phyloP scores from a whole-genome alignment of 1,140 invertebrate genomes.

The Trichonephila inaurata region DNA sequence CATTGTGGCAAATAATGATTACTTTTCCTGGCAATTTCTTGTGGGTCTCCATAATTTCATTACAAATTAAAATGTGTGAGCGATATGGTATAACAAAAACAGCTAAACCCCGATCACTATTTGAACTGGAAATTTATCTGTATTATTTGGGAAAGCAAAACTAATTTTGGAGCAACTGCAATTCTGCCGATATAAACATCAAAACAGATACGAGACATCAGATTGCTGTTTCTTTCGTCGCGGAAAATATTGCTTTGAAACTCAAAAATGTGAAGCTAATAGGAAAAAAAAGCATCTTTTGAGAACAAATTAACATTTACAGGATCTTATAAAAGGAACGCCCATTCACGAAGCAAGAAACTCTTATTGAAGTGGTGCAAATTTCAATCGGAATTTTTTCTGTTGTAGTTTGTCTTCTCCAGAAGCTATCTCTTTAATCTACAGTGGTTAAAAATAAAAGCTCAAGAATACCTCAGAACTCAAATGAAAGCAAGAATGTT shows the following conservation, averaged over 20 bases:
- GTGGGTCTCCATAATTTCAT: too few relatives aligned
- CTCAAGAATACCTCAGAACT: too few relatives aligned
- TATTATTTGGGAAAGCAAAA: neutral
- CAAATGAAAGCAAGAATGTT: too few relatives aligned
- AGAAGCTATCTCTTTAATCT: too few relatives aligned
- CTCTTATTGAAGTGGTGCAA: accelerated
- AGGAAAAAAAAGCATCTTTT: neutral
- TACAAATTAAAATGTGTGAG: too few relatives aligned
- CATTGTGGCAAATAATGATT: too few relatives aligned
- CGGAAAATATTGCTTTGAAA: neutral
- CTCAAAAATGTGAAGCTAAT: neutral
- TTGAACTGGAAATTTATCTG: too few relatives aligned
- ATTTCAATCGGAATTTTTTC: neutral
- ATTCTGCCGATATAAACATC: neutral
- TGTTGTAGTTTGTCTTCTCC: neutral
- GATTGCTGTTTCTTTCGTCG: too few relatives aligned
- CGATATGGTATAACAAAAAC: neutral
- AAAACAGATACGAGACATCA: neutral
- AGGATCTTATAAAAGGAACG: neutral
- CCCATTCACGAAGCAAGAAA: neutral
- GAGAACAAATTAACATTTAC: too few relatives aligned
- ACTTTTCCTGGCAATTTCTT: too few relatives aligned
- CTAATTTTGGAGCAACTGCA: neutral
- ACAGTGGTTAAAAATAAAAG: neutral
- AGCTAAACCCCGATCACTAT: neutral